Percentiles rank a stretch among this genome's conserved stretches.
Evolutionary conservation across 2,113 vertebrate genomes (phyloP).

Genomic region (Calidris pugnax): DNA sequence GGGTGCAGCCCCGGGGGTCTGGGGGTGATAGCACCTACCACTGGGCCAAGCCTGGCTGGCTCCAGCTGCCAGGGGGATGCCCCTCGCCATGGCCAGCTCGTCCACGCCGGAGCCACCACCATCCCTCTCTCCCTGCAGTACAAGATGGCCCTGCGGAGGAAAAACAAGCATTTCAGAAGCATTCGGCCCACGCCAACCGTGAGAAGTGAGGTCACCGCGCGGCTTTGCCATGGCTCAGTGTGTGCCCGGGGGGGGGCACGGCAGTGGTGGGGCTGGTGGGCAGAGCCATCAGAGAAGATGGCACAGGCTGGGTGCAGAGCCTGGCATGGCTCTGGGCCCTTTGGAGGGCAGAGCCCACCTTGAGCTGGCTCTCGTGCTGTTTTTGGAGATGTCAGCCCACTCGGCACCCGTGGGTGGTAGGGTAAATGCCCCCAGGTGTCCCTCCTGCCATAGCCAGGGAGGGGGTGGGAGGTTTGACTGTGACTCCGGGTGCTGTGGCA

Average conservation of each 20-base stretch:
- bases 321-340: neutral
- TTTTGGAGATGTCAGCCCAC: neutral
- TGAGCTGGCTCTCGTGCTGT: neutral
- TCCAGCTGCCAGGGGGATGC: fast-evolving
- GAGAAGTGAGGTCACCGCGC: slow-evolving; percentile 73
- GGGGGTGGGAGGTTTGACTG: neutral
- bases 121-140: slow-evolving; percentile 21
- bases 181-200: slow-evolving; percentile 77
- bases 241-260: fast-evolving
- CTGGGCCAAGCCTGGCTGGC: neutral
- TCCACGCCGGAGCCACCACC: fast-evolving
- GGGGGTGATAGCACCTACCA: neutral
- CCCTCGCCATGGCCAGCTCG: fast-evolving
- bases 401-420: neutral
- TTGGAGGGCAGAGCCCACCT: neutral
- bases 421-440: neutral
- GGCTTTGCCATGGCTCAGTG: fast-evolving
- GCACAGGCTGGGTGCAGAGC: neutral
- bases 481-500: fast-evolving
- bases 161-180: slow-evolving; percentile 73
- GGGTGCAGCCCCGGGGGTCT: neutral
- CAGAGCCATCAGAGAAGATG: fast-evolving
- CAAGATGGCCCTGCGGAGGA: slow-evolving; percentile 79
- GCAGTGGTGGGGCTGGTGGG: neutral
- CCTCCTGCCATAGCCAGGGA: fast-evolving